phyloP scores from a whole-genome alignment of 2,113 vertebrate genomes.

The Melanerpes formicivorus region DNA sequence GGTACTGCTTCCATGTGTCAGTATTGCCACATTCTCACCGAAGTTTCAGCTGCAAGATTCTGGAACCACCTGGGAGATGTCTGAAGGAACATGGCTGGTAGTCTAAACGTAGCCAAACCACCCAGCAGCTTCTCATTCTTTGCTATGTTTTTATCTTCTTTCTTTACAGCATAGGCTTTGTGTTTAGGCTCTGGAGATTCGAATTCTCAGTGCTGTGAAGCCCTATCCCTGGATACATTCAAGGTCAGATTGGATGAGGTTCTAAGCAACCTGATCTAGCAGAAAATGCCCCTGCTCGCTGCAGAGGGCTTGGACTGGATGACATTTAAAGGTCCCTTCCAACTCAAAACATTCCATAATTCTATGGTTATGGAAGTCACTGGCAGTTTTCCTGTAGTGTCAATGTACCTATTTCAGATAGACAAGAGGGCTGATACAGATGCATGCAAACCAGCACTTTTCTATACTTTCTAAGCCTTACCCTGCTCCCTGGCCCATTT shows the following conservation, averaged over 20 bases:
- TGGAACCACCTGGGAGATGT: background rate
- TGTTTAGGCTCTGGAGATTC: background rate
- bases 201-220: background rate
- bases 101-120: background rate
- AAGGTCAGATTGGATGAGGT: background rate
- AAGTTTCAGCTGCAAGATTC: slow-evolving; percentile 30
- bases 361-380: background rate
- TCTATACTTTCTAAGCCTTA: background rate
- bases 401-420: background rate
- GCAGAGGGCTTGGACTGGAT: background rate
- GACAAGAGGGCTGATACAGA: background rate
- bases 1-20: background rate
- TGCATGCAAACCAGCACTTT: background rate
- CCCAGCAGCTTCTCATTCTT: background rate
- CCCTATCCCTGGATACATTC: background rate
- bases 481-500: background rate
- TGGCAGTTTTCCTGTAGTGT: background rate
- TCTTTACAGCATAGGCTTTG: background rate
- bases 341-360: background rate
- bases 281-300: background rate
- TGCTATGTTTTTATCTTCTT: accelerated
- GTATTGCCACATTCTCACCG: background rate
- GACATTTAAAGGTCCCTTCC: background rate
- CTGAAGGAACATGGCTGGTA: background rate
- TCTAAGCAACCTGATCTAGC: background rate